These are phyloP conservation scores for Drosophila santomea DNA, from an alignment of 1,140 invertebrate species.

Conservation along the genomic window DNA sequence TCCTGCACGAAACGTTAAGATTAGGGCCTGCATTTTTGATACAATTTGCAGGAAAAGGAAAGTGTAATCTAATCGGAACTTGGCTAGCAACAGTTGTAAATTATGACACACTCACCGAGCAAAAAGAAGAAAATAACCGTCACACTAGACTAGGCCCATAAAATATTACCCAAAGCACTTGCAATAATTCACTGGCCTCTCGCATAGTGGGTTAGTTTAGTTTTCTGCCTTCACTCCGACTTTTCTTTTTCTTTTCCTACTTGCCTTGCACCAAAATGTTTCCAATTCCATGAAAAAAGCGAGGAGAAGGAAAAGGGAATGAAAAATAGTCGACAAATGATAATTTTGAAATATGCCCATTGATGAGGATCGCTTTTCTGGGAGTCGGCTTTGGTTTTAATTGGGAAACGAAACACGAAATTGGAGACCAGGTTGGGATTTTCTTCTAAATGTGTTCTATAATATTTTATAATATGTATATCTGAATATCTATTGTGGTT, in stretches of 20 bases:
- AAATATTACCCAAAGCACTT: conserved; percentile 43
- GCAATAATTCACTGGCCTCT: conserved; percentile 56
- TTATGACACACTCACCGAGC: conserved; percentile 34
- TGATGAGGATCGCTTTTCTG: conserved; percentile 9
- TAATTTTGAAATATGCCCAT: conserved; percentile 23
- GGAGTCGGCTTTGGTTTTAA: conserved; percentile 14
- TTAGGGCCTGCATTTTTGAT: conserved; percentile 32
- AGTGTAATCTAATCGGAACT: conserved; percentile 46
- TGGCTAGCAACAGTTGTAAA: conserved; percentile 50
- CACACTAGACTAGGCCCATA: conserved; percentile 31
- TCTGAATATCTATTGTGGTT: not conserved
- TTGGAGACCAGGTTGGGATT: not conserved
- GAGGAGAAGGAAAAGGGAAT: not conserved
- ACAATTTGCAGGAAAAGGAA: conserved; percentile 19
- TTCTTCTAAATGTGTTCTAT: not conserved
- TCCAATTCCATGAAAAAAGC: not conserved
- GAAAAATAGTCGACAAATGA: conserved; percentile 45
- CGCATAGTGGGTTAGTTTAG: conserved; percentile 33
- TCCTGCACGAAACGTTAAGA: conserved; percentile 17
- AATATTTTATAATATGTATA: not conserved
- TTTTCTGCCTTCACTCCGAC: conserved; percentile 4
- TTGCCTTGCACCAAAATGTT: not conserved
- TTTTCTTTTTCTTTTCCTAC: not conserved
- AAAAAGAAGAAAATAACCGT: not conserved
- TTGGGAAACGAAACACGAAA: conserved; percentile 4